Percentiles rank a stretch among this genome's conserved stretches.
phyloP scores from a whole-genome alignment of 2,113 vertebrate genomes.

The Crotophaga sulcirostris region DNA sequence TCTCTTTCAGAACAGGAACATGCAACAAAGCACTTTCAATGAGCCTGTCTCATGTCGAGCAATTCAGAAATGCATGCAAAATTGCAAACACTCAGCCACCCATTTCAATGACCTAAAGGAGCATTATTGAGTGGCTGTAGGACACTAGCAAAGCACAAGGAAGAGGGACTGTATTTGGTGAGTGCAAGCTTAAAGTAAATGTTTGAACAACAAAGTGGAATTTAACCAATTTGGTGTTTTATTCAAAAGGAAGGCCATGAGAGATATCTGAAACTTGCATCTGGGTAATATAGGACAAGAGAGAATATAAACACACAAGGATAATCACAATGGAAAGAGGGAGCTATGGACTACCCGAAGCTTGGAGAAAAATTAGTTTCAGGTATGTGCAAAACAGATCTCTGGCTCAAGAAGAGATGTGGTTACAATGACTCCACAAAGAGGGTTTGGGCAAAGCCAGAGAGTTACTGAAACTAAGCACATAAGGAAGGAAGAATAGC shows the following conservation, averaged over 20 bases:
- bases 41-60: neutral
- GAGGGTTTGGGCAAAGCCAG: neutral
- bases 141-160: neutral
- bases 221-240: neutral
- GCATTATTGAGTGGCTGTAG: neutral
- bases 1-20: neutral
- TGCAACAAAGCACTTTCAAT: neutral
- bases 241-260: conserved; percentile 13
- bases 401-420: neutral
- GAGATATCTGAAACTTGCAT: neutral
- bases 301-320: neutral
- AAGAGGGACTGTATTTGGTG: neutral
- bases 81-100: conserved; percentile 5
- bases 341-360: neutral
- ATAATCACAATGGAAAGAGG: neutral
- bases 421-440: neutral
- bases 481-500: neutral
- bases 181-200: conserved; percentile 46
- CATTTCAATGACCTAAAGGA: conserved; percentile 32
- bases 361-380: neutral
- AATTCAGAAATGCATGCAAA: neutral
- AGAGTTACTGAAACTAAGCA: neutral
- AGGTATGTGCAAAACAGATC: neutral
- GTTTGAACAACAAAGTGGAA: conserved; percentile 53
- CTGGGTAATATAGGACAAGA: neutral